Conservation (phyloP, 2,888 invertebrate species). For the Aplocera efformata region DNA sequence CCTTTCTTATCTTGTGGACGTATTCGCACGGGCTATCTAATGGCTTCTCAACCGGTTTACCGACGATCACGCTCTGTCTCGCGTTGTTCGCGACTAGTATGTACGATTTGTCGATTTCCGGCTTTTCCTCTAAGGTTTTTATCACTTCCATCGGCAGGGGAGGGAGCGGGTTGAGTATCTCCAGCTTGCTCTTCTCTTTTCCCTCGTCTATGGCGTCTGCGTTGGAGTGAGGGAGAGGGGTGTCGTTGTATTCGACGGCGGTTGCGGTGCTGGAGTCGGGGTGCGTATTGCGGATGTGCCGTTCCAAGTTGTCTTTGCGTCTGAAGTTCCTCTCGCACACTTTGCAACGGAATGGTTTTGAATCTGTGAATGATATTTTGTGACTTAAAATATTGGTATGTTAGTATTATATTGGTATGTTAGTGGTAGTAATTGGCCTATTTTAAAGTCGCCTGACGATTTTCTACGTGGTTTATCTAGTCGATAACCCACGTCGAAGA, state of each 20-base stretch:
- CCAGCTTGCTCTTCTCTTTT: conserved; percentile 51
- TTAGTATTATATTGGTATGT: too few relatives aligned
- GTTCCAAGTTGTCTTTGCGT: conserved; percentile 88
- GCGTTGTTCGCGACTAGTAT: conserved; percentile 72
- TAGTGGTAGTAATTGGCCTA: too few relatives aligned
- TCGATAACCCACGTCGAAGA: too few relatives aligned
- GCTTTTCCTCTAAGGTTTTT: conserved; percentile 41
- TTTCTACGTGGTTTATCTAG: too few relatives aligned
- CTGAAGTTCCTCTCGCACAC: conserved; percentile 86
- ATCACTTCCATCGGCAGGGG: conserved; percentile 60
- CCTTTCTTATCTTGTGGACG: conserved; percentile 71
- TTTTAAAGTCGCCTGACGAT: too few relatives aligned
- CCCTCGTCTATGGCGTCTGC: conserved; percentile 19
- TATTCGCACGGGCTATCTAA: conserved; percentile 50
- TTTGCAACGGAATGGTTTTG: conserved; percentile 85
- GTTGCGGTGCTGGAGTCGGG: conserved; percentile 65
- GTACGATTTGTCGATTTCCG: conserved; percentile 54
- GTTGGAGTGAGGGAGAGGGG: conserved; percentile 43
- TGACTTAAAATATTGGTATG: too few relatives aligned
- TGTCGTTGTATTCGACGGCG: conserved; percentile 58
- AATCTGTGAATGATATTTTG: conserved; percentile 63
- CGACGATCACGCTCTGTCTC: conserved; percentile 71
- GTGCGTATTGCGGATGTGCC: conserved; percentile 89
- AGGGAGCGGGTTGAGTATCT: conserved; percentile 61
- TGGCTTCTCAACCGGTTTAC: conserved; percentile 44